Conservation (phyloP, 1,140 invertebrate genomes). For the Vollenhovia emeryi region DNA sequence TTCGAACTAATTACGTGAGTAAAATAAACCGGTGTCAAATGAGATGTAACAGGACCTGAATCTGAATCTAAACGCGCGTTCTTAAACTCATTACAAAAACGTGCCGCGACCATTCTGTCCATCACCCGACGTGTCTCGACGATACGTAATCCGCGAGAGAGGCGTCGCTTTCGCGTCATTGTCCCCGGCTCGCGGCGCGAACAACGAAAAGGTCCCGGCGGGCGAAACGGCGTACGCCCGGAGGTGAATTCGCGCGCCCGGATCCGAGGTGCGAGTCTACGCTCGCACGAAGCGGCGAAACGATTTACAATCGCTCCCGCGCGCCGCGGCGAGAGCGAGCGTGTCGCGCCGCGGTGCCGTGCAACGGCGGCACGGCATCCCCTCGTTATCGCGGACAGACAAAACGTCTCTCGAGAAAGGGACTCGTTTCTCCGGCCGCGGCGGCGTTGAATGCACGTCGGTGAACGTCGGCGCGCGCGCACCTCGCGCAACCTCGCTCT, state of each 20-base stretch:
- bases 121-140: background rate
- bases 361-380: background rate
- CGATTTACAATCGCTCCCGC: conserved; percentile 32
- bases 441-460: background rate
- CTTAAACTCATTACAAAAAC: too few relatives aligned
- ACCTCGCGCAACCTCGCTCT: conserved; percentile 35
- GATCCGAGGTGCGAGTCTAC: conserved; percentile 13
- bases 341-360: background rate
- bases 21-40: too few relatives aligned
- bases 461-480: conserved; percentile 16
- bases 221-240: background rate
- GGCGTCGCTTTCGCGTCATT: conserved; percentile 26
- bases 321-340: conserved; percentile 7
- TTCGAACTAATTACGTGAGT: too few relatives aligned
- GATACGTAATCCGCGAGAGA: conserved; percentile 6
- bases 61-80: too few relatives aligned
- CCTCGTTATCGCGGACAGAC: conserved; percentile 35
- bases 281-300: conserved; percentile 10
- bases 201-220: conserved; percentile 12
- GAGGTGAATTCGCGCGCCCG: conserved; percentile 23
- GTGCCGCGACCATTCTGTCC: too few relatives aligned
- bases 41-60: too few relatives aligned
- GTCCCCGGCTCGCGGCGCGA: background rate
- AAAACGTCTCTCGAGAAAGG: conserved; percentile 33
- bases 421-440: conserved; percentile 18